Evolutionary conservation across 64 coral and sea anemone genomes (phyloP), one percentile per base, ranked within the genome.

Genomic region (Catalaphyllia jardinei): DNA sequence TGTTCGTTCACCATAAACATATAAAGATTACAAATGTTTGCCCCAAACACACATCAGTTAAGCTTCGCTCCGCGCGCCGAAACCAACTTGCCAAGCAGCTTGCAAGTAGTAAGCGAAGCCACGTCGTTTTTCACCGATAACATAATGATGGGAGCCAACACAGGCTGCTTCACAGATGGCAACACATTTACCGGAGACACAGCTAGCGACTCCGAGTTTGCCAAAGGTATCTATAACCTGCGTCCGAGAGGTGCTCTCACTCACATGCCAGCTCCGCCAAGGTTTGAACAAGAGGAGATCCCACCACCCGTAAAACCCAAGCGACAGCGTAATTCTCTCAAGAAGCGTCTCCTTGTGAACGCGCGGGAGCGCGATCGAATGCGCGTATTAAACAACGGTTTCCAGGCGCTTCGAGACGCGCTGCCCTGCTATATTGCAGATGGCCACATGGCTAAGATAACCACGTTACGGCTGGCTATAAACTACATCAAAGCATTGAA

Each of bases 401-500:
- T 99, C 67, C 93, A 99, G 55, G 87, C 88, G 30, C 91, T 99
- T 31, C 85, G 97, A 18, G 94, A 99, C 55, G 97, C 97, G 8
- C 77, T 99, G 42, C 97, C 97, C 10, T 99, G 97, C 63, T 99
- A 99, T 54, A 99, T 99, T 49, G 97, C 97, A 16, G 97, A 99
- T 54, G 97, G 97, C n/a, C 97, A 99, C 76, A 99, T 99, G 87
- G 94, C 97, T 1, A 99, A 99, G 85, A 99, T 99, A 88, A 99
- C 97, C 38, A 99, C 97, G 24, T 61, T 99, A 12, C 82, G 94
- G 25, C 86, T 99, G 8, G 97, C 97, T 72, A 99, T 99, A 86
- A 99, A 99, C 85, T 99, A 99, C 49, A 99, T 99, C 88, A 99
- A 95, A 55, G 94, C 97, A 27, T 71, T 99, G 87, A 99, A 91